A percentile compares a stretch with the other conserved stretches of the same genome.
phyloP scores from a whole-genome alignment of 1,140 invertebrate genomes.

The Alviniconcha marisindica region DNA sequence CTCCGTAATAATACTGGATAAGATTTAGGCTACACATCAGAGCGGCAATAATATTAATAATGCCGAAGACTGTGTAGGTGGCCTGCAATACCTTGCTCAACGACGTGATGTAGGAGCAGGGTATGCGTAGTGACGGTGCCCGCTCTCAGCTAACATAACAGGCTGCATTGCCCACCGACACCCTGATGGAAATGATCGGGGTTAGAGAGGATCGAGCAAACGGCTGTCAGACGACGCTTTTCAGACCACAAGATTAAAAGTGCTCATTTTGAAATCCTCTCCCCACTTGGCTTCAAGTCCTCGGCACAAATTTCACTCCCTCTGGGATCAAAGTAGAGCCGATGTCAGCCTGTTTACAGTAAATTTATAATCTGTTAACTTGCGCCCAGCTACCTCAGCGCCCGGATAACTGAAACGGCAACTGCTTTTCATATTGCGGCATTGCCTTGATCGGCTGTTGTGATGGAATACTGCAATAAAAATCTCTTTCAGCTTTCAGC shows the following conservation, averaged over 20 bases:
- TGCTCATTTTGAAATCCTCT: neutral
- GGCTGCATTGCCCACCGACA: neutral
- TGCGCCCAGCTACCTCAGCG: neutral
- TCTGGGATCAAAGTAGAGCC: neutral
- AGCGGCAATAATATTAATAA: too few relatives aligned
- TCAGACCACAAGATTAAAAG: constrained; percentile 29
- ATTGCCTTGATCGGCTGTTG: neutral
- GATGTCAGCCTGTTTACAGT: neutral
- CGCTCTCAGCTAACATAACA: neutral
- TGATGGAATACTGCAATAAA: neutral
- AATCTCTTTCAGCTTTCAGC: too few relatives aligned
- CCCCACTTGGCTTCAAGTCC: neutral
- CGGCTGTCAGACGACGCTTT: constrained; percentile 29
- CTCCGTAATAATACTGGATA: too few relatives aligned
- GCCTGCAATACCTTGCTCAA: too few relatives aligned
- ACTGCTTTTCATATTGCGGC: constrained; percentile 1
- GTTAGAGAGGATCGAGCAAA: neutral
- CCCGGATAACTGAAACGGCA: neutral
- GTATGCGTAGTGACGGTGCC: neutral
- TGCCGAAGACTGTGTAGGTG: too few relatives aligned
- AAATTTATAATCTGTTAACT: constrained; percentile 23
- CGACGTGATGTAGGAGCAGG: too few relatives aligned
- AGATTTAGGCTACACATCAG: too few relatives aligned
- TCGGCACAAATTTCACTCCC: neutral
- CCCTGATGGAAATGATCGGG: neutral